Evolutionary conservation across 2,113 vertebrate species (phyloP), one percentile per base, ranked within the genome.

Genomic region (Tachysurus fulvidraco): DNA sequence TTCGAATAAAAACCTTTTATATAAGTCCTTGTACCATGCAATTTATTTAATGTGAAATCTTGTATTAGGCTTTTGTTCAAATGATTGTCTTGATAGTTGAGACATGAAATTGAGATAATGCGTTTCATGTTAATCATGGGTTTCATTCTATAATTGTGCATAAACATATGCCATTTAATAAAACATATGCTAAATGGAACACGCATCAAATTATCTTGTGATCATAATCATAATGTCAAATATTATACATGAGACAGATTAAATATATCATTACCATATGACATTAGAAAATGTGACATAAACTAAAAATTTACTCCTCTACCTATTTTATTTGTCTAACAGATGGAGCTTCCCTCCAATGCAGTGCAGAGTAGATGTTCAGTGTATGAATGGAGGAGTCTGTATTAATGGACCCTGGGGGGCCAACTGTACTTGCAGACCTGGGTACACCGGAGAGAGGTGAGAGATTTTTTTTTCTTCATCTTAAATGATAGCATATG

Each of bases 391-490:
- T 0, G 95, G 96, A 0, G 96, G 96, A 0, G 90, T 90, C 0
- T 99, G 98, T 74, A 78, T 92, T 5, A 95, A 92, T 0, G 95
- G 95, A 0, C 85, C 90, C 8, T 94, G 90, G 91, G 96, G 96
- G 57, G 95, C 95, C 86, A 98, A 99, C 94, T 99, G 98, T 92
- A 97, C 95, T 59, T 99, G 98, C 92, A 95, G 84, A 86, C 95
- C 93, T 0, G 97, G 96, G 21, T 97, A 95, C 90, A 91, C 90
- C 0, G 97, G 97, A 1, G 91, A 89, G 90, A 97, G 96, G 98
- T 99, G 92, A 92, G 92, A 62, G 3, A 5, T 41, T 50, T 4
- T 76, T 76, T 21, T 1, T 77, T 41, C 2, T 36, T 2, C 36
- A 36, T 60, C 55, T 25, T 79, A 28, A 73, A 57, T 59, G n/a